Evolutionary conservation across 2,113 vertebrate genomes (phyloP).

Genomic region (Recurvirostra avosetta): DNA sequence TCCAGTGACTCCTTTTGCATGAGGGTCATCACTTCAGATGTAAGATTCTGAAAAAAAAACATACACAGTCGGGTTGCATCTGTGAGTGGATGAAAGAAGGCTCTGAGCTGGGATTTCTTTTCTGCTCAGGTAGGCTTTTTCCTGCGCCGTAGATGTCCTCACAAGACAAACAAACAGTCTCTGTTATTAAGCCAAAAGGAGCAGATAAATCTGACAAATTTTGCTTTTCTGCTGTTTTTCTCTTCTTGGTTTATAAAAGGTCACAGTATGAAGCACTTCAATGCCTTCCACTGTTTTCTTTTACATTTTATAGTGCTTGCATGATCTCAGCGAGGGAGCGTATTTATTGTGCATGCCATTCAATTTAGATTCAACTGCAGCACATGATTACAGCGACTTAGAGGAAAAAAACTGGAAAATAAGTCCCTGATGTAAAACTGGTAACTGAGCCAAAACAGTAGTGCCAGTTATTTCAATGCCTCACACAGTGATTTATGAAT

Average conservation of each 20-base stretch:
- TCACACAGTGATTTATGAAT: constrained; percentile 59
- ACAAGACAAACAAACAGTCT: background rate
- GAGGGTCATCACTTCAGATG: background rate
- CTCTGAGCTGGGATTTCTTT: background rate
- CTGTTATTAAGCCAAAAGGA: constrained; percentile 10
- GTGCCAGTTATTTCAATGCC: constrained; percentile 78
- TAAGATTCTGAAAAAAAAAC: background rate
- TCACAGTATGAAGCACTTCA: constrained; percentile 66
- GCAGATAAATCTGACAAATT: constrained; percentile 32
- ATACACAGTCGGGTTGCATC: background rate
- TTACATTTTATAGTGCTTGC: constrained; percentile 61
- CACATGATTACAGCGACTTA: constrained; percentile 67
- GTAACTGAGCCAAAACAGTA: constrained; percentile 77
- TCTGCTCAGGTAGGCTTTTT: constrained; percentile 40
- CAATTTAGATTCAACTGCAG: constrained; percentile 69
- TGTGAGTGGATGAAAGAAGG: background rate
- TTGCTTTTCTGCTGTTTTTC: constrained; percentile 27
- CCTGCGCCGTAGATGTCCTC: background rate
- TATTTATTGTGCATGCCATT: constrained; percentile 69
- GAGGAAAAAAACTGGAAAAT: constrained; percentile 73
- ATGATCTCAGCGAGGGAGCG: constrained; percentile 57
- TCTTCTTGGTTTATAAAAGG: constrained; percentile 52
- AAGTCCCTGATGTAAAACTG: constrained; percentile 76
- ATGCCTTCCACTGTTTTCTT: constrained; percentile 61
- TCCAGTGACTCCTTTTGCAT: background rate